Evolutionary conservation across 2,797 vertebrate genomes (phyloP), one percentile per base, ranked within the genome.

Genomic region (Poeciliopsis presidionis): DNA sequence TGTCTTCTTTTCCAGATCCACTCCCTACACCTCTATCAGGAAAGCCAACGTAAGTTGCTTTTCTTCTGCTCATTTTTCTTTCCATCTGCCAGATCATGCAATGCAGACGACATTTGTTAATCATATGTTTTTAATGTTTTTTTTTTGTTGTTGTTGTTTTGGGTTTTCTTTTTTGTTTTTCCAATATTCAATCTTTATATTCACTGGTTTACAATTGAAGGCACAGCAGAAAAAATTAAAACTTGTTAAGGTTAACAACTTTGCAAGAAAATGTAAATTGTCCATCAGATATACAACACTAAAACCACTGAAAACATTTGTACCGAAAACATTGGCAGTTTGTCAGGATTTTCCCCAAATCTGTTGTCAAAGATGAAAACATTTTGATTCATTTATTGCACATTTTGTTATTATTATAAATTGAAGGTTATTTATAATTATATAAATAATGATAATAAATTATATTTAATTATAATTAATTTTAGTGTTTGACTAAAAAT

Each of bases 1-100:
- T 88, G 88, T 91, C 91, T 86, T 91, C 86, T 94, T 88, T 94
- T 94, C 81, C 94, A 99, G 98, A 98, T 90, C 97, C 97, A 46
- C 96, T 96, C 75, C 98, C 98, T 76, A 98, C 98, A 8, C 96
- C 96, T 71, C 96, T 97, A 90, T 93, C 97, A 67, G 97, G 98
- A 95, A 91, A 91, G 69, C 94, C 97, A 84, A 97, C 96, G 98
- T 99, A 96, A 99, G 98, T 99, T 79, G 11, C 53, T 85, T 75
- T 97, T 88, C 55, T 78, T 87, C 39, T 20, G 16, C 80, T 9
- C 71, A 57, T 90, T 78, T 74, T 81, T 72, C 81, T 82, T 63
- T 86, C 73, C 74, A 20, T 76, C 86, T 55, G 30, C 72, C 57
- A 63, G 8, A 78, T 78, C 33, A 20, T 80, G 80, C 73, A 76